Evolutionary conservation across 2,888 invertebrate genomes (phyloP).

Genomic region (Creontiades dilutus): DNA sequence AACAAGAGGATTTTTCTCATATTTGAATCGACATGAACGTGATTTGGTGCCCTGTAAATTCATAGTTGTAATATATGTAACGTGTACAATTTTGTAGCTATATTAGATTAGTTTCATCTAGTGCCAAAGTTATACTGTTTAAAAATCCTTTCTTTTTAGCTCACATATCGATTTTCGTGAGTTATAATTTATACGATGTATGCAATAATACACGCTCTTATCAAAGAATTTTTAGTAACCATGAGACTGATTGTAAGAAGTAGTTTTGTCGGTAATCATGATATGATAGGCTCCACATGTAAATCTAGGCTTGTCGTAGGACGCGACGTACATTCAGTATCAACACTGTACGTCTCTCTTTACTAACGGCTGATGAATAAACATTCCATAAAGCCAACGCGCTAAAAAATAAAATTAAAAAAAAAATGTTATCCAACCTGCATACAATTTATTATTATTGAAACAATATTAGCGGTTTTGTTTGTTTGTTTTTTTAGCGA

Average conservation of each 20-base stretch:
- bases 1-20: neutral
- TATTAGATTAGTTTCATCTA: conserved; percentile 44
- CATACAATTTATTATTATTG: neutral
- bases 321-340: neutral
- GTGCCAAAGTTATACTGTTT: conserved; percentile 59
- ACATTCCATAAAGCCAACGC: conserved; percentile 24
- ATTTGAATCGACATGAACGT: neutral
- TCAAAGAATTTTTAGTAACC: conserved; percentile 71
- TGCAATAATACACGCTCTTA: conserved; percentile 65
- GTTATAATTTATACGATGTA: conserved; percentile 47
- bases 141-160: conserved; percentile 26
- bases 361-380: neutral
- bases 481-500: conserved; percentile 33
- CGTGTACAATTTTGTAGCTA: conserved; percentile 54
- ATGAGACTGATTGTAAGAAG: conserved; percentile 73
- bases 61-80: conserved; percentile 21
- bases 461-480: conserved; percentile 1
- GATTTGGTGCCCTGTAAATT: conserved; percentile 50
- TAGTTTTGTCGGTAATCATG: conserved; percentile 65
- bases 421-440: neutral
- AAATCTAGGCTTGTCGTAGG: neutral
- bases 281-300: conserved; percentile 17
- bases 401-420: neutral
- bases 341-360: neutral
- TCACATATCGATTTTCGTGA: conserved; percentile 58